Percentiles rank a stretch among this genome's conserved stretches.
Evolutionary conservation across 2,113 vertebrate species (phyloP).

Genomic region (Hemiscyllium ocellatum): DNA sequence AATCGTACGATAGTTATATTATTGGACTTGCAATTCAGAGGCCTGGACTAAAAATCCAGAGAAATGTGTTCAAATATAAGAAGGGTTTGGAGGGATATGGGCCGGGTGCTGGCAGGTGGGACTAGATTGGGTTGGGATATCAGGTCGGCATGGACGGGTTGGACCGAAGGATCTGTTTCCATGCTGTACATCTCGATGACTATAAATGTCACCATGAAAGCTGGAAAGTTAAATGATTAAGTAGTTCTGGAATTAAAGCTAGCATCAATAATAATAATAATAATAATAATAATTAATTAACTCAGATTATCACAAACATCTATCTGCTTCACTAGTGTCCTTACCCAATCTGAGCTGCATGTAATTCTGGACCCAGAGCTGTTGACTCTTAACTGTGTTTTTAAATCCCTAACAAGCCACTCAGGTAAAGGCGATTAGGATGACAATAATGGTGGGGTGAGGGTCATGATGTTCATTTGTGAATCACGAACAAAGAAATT

Average conservation of each 20-base stretch:
- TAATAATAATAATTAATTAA: too few relatives aligned
- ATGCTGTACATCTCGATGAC: too few relatives aligned
- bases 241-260: neutral
- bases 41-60: neutral
- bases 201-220: neutral
- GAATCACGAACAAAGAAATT: neutral
- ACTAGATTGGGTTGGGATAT: too few relatives aligned
- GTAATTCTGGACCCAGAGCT: neutral
- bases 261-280: too few relatives aligned
- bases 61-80: neutral
- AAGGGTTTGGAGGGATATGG: too few relatives aligned
- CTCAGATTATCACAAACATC: neutral
- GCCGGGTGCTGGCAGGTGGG: too few relatives aligned
- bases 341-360: neutral
- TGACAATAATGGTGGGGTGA: too few relatives aligned
- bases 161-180: too few relatives aligned
- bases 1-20: neutral
- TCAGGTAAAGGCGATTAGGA: neutral
- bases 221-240: neutral
- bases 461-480: neutral
- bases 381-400: too few relatives aligned
- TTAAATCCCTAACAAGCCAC: neutral
- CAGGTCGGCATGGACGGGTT: too few relatives aligned
- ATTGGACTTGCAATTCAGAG: neutral
- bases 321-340: neutral